Conservation (phyloP, 2,888 invertebrate genomes). For the Rapana venosa region DNA sequence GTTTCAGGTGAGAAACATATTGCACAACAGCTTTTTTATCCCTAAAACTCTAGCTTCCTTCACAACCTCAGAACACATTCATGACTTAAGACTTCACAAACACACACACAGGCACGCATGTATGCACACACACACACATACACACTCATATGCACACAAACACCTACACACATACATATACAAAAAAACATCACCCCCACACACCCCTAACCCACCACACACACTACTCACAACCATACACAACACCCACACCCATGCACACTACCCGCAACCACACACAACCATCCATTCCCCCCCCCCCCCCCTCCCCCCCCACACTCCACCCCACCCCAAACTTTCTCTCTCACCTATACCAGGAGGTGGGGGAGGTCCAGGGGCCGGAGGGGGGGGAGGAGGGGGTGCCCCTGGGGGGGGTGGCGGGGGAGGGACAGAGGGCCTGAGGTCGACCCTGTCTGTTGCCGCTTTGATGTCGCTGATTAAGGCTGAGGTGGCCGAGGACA, state of each 20-base stretch:
- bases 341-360: slow-evolving; percentile 46
- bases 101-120: neutral
- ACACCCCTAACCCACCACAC: too few species aligned
- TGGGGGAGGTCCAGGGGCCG: slow-evolving; percentile 58
- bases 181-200: too few species aligned
- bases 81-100: neutral
- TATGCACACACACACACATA: slow-evolving; percentile 24
- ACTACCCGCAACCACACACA: too few species aligned
- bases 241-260: too few species aligned
- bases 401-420: slow-evolving; percentile 60
- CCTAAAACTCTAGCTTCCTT: too few species aligned
- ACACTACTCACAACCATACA: too few species aligned
- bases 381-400: slow-evolving; percentile 68
- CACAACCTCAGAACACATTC: too few species aligned
- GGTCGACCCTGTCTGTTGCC: slow-evolving; percentile 45
- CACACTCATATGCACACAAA: neutral
- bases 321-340: too few species aligned
- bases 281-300: too few species aligned
- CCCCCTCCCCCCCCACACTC: too few species aligned
- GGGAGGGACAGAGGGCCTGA: slow-evolving; percentile 64
- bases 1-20: too few species aligned
- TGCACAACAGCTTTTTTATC: too few species aligned
- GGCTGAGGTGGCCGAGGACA: slow-evolving; percentile 62
- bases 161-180: neutral
- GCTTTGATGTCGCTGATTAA: slow-evolving; percentile 55